Percentiles rank a stretch among this genome's conserved stretches.
These are phyloP conservation scores for Pyrgilauda ruficollis DNA, from an alignment of 2,113 vertebrate species.

Conservation along the genomic window DNA sequence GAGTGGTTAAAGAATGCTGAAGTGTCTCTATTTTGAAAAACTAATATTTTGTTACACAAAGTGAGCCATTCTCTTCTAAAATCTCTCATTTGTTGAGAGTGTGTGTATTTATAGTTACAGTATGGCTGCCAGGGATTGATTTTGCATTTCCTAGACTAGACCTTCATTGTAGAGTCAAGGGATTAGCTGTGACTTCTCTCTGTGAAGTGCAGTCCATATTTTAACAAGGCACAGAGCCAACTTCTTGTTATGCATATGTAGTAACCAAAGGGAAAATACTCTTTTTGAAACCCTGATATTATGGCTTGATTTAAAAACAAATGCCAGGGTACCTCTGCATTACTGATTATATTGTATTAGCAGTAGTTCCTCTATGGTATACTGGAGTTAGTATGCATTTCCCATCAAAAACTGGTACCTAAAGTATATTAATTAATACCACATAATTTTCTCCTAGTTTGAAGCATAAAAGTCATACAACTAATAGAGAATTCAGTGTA, in stretches of 20 bases:
- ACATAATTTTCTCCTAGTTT: background rate
- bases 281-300: background rate
- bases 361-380: background rate
- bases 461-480: background rate
- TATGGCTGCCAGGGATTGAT: background rate
- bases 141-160: background rate
- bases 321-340: background rate
- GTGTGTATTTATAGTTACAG: background rate
- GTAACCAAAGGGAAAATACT: background rate
- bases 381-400: background rate
- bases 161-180: background rate
- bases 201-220: background rate
- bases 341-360: background rate
- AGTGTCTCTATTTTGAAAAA: background rate
- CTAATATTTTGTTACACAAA: background rate
- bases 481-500: background rate
- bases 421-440: background rate
- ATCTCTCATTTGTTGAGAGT: background rate
- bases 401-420: background rate
- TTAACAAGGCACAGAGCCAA: background rate
- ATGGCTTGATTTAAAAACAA: background rate
- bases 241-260: background rate
- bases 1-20: constrained; percentile 39
- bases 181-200: background rate
- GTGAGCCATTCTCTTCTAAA: background rate